Base-by-base conservation (phyloP, 53 echinoderm and acorn worm species). In the Echinarachnius parma region DNA sequence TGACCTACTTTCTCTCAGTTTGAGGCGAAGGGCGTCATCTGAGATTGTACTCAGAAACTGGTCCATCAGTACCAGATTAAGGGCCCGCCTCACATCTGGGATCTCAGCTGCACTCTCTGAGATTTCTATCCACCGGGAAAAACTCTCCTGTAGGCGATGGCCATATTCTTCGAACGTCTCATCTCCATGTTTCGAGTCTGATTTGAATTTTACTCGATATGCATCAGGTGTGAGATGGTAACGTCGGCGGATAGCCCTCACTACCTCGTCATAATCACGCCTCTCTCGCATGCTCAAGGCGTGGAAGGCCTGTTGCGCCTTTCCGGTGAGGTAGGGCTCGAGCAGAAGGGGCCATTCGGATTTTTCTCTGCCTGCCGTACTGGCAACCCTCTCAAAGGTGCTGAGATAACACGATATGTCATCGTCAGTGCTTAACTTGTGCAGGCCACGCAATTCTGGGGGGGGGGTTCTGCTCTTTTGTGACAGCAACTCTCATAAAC, bases 311-410 rank as follows among this genome's bases (percentile, higher is more conserved):
- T 60, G 66, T 22, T 84, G 84, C 29, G 78, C 78, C 30, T 78
- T 78, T 3, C 64, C 78, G 9, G 78, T 78, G 1, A 78, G 33
- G 34, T 60, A 78, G 15, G 78, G 53, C 23, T 78, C 84, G 23
- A 84, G 54, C n/a, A 78, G n/a, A 5, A 19, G 16, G n/a, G 70
- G 36, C 70, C 68, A 84, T 7, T 66, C 42, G 24, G 53, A 63
- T 3, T 53, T 46, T 16, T 46, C 15, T 4, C 13, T 22, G 7
- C 44, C 10, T 19, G 22, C 59, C 46, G 72, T 47, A 19, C 42
- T 75, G 44, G 78, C 70, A 22, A 78, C 31, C 24, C 78, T 32
- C 44, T 84, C 78, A 78, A 84, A 84, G 15, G 78, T 84, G 32
- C 36, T 19, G 3, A 61, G 31, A 53, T 78, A 78, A 60, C 70